A percentile compares a stretch with the other conserved stretches of the same genome.
Evolutionary conservation across 2,888 invertebrate species (phyloP).

Genomic region (Hirudinaria manillensis): DNA sequence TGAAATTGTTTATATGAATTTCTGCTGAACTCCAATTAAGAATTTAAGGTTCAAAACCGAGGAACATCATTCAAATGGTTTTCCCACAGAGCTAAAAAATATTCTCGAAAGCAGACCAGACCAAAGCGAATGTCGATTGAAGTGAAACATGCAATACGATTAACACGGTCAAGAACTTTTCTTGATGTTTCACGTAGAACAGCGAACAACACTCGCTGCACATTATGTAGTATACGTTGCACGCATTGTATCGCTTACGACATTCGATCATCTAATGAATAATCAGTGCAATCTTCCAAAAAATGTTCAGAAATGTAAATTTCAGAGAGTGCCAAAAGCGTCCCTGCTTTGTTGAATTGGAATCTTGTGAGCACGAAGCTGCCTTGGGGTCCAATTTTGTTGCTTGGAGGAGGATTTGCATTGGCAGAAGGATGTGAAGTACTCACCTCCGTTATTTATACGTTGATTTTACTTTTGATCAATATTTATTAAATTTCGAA

Average conservation of each 20-base stretch:
- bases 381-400: conserved; percentile 81
- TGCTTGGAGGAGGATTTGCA: conserved; percentile 78
- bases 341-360: conserved; percentile 36
- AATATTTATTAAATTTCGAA: background rate
- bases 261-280: background rate
- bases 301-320: background rate
- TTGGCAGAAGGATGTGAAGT: conserved; percentile 75
- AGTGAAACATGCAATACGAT: too few relatives aligned
- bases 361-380: conserved; percentile 50
- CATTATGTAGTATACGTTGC: too few relatives aligned
- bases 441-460: background rate
- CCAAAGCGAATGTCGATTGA: too few relatives aligned
- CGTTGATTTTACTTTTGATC: background rate
- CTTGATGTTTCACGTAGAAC: background rate
- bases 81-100: too few relatives aligned
- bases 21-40: too few relatives aligned
- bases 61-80: too few relatives aligned
- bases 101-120: too few relatives aligned
- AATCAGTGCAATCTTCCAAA: background rate
- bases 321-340: conserved; percentile 4
- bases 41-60: too few relatives aligned
- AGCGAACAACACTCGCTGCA: background rate
- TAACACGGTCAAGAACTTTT: too few relatives aligned
- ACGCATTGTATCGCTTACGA: too few relatives aligned
- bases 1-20: too few relatives aligned